These are phyloP conservation scores for Aphodius granarius DNA, from an alignment of 2,888 invertebrate genomes.

Conservation along the genomic window DNA sequence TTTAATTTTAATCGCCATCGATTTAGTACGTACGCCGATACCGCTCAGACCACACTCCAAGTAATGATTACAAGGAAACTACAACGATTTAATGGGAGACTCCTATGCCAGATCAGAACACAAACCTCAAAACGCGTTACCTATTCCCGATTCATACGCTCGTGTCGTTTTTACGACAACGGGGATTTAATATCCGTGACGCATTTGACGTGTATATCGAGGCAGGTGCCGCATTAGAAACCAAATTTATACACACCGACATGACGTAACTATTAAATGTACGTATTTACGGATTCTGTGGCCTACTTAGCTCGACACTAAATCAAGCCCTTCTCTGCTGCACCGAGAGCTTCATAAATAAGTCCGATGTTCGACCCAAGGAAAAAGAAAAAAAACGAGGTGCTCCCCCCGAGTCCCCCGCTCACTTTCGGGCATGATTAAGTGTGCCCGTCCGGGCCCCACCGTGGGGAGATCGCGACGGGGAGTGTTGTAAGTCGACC, in stretches of 20 bases:
- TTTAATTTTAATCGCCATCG: background rate
- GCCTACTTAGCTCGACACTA: background rate
- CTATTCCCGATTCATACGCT: background rate
- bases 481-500: slow-evolving; percentile 14
- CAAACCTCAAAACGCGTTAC: background rate
- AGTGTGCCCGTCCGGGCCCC: slow-evolving; percentile 14
- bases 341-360: background rate
- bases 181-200: background rate
- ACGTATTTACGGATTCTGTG: background rate
- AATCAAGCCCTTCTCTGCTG: background rate
- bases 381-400: background rate
- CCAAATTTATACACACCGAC: background rate
- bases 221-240: background rate
- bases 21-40: background rate
- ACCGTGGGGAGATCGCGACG: slow-evolving; percentile 14
- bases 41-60: background rate
- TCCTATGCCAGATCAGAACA: background rate
- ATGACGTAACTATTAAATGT: background rate
- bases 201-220: background rate
- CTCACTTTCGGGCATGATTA: slow-evolving; percentile 12
- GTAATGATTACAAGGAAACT: background rate
- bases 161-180: background rate
- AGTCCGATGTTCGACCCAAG: background rate
- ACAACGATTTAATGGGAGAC: background rate
- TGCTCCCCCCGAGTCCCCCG: background rate